Conservation (phyloP, 2,113 vertebrate genomes). For the Hippocampus zosterae region DNA sequence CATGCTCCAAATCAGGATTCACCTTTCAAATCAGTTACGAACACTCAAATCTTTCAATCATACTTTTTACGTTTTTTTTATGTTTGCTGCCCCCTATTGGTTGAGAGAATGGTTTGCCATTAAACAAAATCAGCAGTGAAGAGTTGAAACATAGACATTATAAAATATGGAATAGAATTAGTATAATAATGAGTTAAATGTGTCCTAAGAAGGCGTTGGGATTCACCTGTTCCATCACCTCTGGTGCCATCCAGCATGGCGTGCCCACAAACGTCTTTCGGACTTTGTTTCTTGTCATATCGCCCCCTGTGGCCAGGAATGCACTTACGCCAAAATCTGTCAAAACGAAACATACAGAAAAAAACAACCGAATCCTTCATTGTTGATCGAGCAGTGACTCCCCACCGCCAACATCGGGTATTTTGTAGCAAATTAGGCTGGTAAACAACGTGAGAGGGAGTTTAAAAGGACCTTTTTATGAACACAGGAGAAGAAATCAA, state of each 20-base stretch:
- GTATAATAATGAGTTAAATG: background rate
- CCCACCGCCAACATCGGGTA: too few species aligned
- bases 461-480: background rate
- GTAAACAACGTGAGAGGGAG: too few species aligned
- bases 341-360: constrained; percentile 1
- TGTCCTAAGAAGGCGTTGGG: background rate
- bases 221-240: constrained; percentile 98
- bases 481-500: background rate
- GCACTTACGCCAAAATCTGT: constrained; percentile 98
- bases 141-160: background rate
- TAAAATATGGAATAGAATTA: background rate
- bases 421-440: too few species aligned
- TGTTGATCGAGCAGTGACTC: background rate
- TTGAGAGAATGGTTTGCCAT: background rate
- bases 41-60: too few species aligned
- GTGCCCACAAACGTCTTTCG: constrained; percentile 98
- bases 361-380: background rate
- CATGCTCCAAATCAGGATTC: too few species aligned
- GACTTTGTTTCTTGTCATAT: constrained; percentile 97
- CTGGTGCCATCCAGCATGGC: constrained; percentile 99
- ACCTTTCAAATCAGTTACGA: too few species aligned
- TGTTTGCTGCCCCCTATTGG: background rate
- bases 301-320: constrained; percentile 92
- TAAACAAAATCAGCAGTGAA: background rate
- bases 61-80: background rate